Evolutionary conservation across 2,797 vertebrate genomes (phyloP), one percentile per base, ranked within the genome.

Genomic region (Muscicapa comitata): DNA sequence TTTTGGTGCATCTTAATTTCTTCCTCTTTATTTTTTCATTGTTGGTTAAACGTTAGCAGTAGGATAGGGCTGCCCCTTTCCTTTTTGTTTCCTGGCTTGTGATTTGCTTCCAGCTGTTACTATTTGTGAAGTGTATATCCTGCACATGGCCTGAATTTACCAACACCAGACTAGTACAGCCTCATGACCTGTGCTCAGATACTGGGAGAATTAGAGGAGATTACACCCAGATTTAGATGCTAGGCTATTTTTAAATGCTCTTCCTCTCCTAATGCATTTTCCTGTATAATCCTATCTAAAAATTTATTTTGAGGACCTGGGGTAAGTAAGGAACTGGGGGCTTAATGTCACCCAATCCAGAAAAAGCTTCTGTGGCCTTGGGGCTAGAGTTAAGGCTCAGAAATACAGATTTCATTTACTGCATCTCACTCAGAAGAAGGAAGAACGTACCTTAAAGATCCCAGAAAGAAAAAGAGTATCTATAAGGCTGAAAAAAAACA

Each of bases 211-310:
- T 89, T 74, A 71, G 58, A 58, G 61, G 24, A 83, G 73, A 93
- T 93, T 93, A 92, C 21, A 74, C 2, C 5, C 33, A 89, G 42
- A 83, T 93, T 95, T 67, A 89, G 68, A 68, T 51, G 50, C 33
- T 21, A 37, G 68, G 62, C 66, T 96, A 88, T 95, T 95, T 96
- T 94, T 40, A 74, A 95, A 79, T 40, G 62, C 63, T 55, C 48
- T 90, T 85, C 54, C 65, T 90, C 66, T 94, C 79, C 59, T 94
- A 93, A 94, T 78, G 66, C 4, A 5, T 91, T 72, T 91, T 65
- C 47, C 62, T 48, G 10, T 42, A 55, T 93, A 94, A 95, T 92
- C 91, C 86, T 86, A 73, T 86, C 77, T 82, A 57, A 94, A 95
- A 80, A 47, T 50, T 51, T 79, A 91, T 91, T 94, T 87, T 57